These are phyloP conservation scores for Prionailurus viverrinus DNA, from an alignment of 2,113 vertebrate species.

Conservation along the genomic window DNA sequence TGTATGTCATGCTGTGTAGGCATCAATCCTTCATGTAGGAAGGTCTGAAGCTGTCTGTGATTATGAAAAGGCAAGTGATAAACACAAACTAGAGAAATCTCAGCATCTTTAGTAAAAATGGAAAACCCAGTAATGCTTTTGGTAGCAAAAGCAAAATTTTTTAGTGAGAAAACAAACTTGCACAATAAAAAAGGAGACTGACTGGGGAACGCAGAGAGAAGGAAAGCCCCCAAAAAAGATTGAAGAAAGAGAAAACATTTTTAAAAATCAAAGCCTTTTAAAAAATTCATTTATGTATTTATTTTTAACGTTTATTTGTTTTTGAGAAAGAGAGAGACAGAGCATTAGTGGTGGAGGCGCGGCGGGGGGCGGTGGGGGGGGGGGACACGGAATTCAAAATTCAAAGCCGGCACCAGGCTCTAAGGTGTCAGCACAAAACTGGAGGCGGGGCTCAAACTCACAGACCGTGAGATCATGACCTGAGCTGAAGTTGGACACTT, in stretches of 20 bases:
- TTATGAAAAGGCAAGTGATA: conserved; percentile 73
- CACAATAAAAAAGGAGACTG: conserved; percentile 30
- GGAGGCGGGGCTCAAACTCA: too few relatives aligned
- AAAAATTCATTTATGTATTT: not conserved
- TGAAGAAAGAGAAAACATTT: conserved; percentile 47
- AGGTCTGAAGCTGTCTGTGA: conserved; percentile 61
- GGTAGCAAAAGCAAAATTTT: conserved; percentile 72
- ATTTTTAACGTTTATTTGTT: too few relatives aligned
- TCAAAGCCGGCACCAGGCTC: too few relatives aligned
- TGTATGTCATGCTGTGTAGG: conserved; percentile 72
- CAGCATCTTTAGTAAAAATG: conserved; percentile 74
- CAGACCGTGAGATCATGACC: too few relatives aligned
- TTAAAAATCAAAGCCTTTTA: conserved; percentile 30
- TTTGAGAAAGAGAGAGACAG: too few relatives aligned
- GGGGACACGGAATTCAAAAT: too few relatives aligned
- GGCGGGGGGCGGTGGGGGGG: too few relatives aligned
- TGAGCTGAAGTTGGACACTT: too few relatives aligned
- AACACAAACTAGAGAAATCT: conserved; percentile 75
- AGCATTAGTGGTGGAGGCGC: too few relatives aligned
- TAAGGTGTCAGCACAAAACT: too few relatives aligned
- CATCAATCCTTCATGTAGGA: conserved; percentile 78
- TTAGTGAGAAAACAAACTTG: conserved; percentile 56
- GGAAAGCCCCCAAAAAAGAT: not conserved
- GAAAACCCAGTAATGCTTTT: conserved; percentile 63
- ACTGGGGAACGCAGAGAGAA: conserved; percentile 1